phyloP scores from a whole-genome alignment of 2,113 vertebrate genomes.

The Tachycineta bicolor region DNA sequence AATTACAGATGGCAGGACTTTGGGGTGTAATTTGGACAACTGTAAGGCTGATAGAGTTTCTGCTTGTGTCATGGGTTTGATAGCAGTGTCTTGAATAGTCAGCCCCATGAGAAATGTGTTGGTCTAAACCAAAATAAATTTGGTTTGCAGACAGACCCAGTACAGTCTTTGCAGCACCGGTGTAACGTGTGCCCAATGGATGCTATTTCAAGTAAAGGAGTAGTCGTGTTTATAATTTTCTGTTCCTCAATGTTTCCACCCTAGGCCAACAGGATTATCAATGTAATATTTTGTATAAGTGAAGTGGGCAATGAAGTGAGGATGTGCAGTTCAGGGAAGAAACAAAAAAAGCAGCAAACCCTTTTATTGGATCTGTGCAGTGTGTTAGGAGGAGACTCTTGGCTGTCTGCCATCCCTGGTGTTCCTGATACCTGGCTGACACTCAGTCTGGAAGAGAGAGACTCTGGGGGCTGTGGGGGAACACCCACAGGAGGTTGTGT shows the following conservation, averaged over 20 bases:
- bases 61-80: not conserved
- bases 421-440: not conserved
- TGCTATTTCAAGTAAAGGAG: not conserved
- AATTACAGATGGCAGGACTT: not conserved
- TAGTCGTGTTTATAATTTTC: not conserved
- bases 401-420: not conserved
- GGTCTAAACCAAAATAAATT: not conserved
- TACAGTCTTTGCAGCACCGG: not conserved
- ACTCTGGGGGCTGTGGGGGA: not conserved
- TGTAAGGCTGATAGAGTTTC: not conserved
- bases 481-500: not conserved
- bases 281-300: not conserved
- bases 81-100: not conserved
- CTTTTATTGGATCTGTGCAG: not conserved
- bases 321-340: not conserved
- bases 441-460: not conserved
- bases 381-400: not conserved
- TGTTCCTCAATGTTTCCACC: not conserved
- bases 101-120: not conserved
- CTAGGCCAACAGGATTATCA: not conserved
- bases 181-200: fast-evolving
- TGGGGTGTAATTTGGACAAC: not conserved
- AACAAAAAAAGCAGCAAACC: no score
- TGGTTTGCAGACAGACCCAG: not conserved
- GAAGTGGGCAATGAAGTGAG: not conserved